A percentile compares a stretch with the other conserved stretches of the same genome.
phyloP scores from a whole-genome alignment of 2,113 vertebrate species.

The Phycodurus eques region DNA sequence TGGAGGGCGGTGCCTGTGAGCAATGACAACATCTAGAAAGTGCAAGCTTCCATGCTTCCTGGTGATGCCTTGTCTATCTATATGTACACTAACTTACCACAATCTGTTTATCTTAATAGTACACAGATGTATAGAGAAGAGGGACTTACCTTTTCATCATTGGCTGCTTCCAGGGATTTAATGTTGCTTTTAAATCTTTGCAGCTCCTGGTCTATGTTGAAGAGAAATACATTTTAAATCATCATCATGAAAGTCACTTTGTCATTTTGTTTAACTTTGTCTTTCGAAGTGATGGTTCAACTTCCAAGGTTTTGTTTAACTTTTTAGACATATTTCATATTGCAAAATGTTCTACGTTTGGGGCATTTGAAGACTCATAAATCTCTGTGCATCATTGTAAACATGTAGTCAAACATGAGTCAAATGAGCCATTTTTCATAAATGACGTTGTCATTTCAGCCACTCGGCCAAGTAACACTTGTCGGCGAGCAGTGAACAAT shows the following conservation, averaged over 20 bases:
- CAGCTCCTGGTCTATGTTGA: constrained; percentile 85
- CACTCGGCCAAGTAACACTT: constrained; percentile 1
- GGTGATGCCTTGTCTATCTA: constrained; percentile 22
- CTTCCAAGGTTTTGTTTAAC: not conserved
- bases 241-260: not conserved
- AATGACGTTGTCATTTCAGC: constrained; percentile 19
- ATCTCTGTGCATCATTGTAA: not conserved
- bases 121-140: constrained; percentile 27
- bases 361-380: not conserved
- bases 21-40: constrained; percentile 44
- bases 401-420: constrained; percentile 12
- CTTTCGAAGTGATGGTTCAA: not conserved
- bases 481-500: constrained; percentile 3
- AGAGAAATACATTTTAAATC: constrained; percentile 37
- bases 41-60: constrained; percentile 21
- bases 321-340: not conserved
- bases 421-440: constrained; percentile 17
- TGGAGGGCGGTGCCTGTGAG: constrained; percentile 22
- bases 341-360: not conserved
- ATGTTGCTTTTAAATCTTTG: constrained; percentile 86
- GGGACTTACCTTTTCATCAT: constrained; percentile 88
- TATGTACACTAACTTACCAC: not conserved
- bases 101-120: not conserved
- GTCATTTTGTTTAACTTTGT: not conserved
- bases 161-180: constrained; percentile 84